A percentile compares a stretch with the other conserved stretches of the same genome.
Evolutionary conservation across 2,113 vertebrate species (phyloP).

Genomic region (Maccullochella peelii): DNA sequence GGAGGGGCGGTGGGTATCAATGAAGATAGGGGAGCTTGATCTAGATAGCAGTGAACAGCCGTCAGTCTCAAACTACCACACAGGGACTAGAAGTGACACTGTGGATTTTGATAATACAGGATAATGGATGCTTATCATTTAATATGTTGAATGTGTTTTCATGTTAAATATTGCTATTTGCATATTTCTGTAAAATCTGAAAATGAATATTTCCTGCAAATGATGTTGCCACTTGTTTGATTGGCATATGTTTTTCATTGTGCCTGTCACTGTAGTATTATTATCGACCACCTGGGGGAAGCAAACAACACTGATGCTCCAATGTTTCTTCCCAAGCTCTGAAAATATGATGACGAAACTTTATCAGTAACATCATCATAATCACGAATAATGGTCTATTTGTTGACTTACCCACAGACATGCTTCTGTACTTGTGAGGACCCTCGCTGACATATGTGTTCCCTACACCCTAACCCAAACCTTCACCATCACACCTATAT

Average conservation of each 20-base stretch:
- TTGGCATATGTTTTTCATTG: background rate
- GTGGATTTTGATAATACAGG: conserved; percentile 5
- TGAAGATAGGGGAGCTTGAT: conserved; percentile 69
- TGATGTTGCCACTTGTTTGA: background rate
- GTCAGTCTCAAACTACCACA: conserved; percentile 66
- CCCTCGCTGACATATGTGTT: background rate
- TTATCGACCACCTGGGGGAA: conserved; percentile 68
- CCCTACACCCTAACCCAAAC: background rate
- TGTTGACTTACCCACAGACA: background rate
- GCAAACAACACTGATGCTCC: conserved; percentile 61
- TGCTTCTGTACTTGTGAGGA: background rate
- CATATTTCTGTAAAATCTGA: background rate
- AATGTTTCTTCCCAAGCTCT: background rate
- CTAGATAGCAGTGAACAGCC: conserved; percentile 63
- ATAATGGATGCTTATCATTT: conserved; percentile 1
- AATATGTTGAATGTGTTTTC: background rate
- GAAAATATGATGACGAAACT: background rate
- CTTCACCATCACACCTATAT: background rate
- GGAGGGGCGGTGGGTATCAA: conserved; percentile 54
- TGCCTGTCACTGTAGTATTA: conserved; percentile 23
- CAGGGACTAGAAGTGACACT: conserved; percentile 48
- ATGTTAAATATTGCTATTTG: background rate
- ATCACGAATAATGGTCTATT: background rate
- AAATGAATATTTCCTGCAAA: background rate
- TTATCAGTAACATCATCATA: background rate